These are phyloP conservation scores for Illadopsis cleaveri DNA, from an alignment of 2,113 vertebrate genomes.

Conservation along the genomic window DNA sequence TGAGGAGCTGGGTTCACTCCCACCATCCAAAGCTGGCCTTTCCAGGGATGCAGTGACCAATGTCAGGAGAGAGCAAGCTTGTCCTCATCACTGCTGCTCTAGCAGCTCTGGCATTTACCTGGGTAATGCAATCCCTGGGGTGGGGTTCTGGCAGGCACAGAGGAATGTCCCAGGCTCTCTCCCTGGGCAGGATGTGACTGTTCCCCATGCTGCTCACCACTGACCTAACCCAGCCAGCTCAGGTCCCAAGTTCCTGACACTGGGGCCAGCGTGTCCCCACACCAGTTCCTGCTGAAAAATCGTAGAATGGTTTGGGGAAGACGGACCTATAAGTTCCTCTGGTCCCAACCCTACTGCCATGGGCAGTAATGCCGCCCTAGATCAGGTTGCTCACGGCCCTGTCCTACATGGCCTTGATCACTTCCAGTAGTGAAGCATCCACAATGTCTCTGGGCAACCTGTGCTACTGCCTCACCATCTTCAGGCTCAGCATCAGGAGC, in stretches of 20 bases:
- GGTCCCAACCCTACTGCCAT: neutral
- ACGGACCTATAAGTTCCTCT: neutral
- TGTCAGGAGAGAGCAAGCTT: neutral
- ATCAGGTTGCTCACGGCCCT: neutral
- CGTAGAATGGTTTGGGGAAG: neutral
- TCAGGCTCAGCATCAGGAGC: neutral
- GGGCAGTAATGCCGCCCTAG: neutral
- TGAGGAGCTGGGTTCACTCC: neutral
- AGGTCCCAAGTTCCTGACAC: neutral
- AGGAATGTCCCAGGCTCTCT: neutral
- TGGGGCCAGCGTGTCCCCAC: neutral
- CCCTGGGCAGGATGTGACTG: neutral
- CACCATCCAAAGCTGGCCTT: neutral
- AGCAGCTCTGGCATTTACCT: neutral
- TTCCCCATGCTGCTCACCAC: rapidly evolving
- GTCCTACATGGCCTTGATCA: neutral
- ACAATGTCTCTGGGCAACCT: neutral
- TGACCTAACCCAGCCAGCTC: neutral
- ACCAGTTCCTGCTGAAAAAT: neutral
- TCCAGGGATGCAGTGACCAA: neutral
- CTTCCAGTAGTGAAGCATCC: neutral
- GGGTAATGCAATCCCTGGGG: neutral
- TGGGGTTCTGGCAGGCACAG: rapidly evolving
- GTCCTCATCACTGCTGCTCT: rapidly evolving
- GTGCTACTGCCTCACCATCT: neutral